Evolutionary conservation across 1,140 invertebrate species (phyloP).

Genomic region (Portunus trituberculatus): DNA sequence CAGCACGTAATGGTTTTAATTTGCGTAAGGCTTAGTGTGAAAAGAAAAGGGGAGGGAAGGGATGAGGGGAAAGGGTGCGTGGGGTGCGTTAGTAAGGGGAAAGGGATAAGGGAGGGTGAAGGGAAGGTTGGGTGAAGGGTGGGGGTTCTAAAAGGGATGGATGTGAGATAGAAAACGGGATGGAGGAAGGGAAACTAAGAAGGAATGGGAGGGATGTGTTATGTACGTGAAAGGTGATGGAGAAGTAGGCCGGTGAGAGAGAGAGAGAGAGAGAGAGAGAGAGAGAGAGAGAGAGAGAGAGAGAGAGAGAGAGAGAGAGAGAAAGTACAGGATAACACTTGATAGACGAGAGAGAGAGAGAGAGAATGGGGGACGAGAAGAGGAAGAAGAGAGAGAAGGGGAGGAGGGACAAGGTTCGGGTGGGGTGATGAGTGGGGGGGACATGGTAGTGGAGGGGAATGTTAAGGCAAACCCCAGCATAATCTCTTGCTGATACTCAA

Average conservation of each 20-base stretch:
- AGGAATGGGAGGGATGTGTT: not conserved
- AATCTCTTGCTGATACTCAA: constrained; percentile 56
- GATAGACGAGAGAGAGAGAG: not conserved
- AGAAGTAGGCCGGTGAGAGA: not conserved
- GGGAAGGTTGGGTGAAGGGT: not conserved
- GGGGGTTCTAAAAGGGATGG: too few species aligned
- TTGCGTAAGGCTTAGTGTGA: not conserved
- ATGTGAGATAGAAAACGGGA: too few species aligned
- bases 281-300: constrained; percentile 12
- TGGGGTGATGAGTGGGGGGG: not conserved
- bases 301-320: not conserved
- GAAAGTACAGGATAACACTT: too few species aligned
- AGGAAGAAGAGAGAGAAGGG: not conserved
- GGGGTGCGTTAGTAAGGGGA: not conserved
- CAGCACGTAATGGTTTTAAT: not conserved
- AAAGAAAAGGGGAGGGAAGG: not conserved
- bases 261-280: not conserved
- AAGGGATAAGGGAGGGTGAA: too few species aligned
- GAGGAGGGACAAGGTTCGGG: too few species aligned
- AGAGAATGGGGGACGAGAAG: not conserved
- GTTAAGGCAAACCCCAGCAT: constrained; percentile 42
- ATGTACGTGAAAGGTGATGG: not conserved
- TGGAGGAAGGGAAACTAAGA: not conserved
- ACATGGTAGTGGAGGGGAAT: not conserved
- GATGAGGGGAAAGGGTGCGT: not conserved